These are phyloP conservation scores for Cyprinodon variegatus DNA, from an alignment of 2,113 vertebrate genomes.

Conservation along the genomic window DNA sequence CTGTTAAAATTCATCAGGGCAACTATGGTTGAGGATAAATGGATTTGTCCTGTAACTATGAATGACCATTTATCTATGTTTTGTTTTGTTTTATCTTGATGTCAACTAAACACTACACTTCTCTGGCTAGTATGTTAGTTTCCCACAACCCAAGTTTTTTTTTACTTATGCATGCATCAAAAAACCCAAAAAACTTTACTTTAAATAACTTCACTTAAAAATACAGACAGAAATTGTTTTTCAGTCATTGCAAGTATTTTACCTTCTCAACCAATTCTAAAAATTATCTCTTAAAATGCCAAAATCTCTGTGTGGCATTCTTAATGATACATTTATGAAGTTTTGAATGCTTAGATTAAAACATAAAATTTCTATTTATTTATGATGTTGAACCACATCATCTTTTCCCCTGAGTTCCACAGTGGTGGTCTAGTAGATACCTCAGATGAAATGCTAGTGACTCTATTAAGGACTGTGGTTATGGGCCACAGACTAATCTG, in stretches of 20 bases:
- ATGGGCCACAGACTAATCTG: slow-evolving; percentile 81
- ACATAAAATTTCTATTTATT: slow-evolving; percentile 22
- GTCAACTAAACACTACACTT: no score
- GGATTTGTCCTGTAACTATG: no score
- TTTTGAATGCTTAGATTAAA: neutral
- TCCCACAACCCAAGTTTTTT: no score
- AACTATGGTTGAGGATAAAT: no score
- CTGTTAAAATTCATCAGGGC: no score
- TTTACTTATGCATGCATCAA: no score
- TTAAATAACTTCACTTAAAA: no score
- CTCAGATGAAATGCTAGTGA: slow-evolving; percentile 71
- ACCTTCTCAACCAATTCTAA: neutral
- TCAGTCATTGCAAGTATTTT: neutral
- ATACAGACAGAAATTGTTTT: no score
- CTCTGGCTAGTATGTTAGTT: no score
- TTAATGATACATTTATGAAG: neutral
- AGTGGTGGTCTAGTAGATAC: slow-evolving; percentile 74
- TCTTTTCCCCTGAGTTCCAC: slow-evolving; percentile 64
- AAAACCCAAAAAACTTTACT: no score
- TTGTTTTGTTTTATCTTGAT: no score
- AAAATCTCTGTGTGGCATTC: neutral
- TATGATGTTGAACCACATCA: slow-evolving; percentile 47
- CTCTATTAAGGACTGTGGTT: slow-evolving; percentile 82
- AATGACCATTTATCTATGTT: no score
- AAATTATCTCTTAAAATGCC: neutral